Base-by-base conservation (phyloP, 2,113 vertebrate species). In the Apteryx owenii region DNA sequence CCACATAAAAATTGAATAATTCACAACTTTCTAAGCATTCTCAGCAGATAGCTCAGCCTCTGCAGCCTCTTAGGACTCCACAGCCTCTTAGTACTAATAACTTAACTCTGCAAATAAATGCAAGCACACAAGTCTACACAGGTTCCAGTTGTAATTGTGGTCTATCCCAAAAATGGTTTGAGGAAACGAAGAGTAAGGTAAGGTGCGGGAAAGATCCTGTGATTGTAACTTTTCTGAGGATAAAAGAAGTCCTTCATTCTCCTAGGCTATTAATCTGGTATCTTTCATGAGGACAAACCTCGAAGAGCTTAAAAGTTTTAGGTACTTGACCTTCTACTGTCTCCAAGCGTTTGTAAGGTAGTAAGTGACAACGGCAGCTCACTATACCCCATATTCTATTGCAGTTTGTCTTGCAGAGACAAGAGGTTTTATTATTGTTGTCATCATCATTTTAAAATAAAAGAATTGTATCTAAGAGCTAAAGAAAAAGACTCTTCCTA, bases 151-250 rank as follows among this genome's bases (percentile, higher is more conserved):
- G 54, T 94, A 95, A 96, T 94, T 95, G 95, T 91, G 94, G 94
- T 95, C 88, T 94, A 94, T 95, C 81, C 81, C 28, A 25, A 94
- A 95, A 97, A 97, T 83, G 91, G 96, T 97, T 97, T 89, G 79
- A 97, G 97, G 96, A 95, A 96, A 64, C 88, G 89, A 94, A 70
- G 85, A 97, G 82, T 71, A 97, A 88, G 31, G 81, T 25, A 95
- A 94, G 82, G 91, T 97, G 96, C 97, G 95, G 96, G 96, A 96
- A 97, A 97, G 91, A 96, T 95, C 89, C 91, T 17, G 3, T 77
- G 90, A 95, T 93, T 95, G 85, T 95, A 95, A 68, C 94, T 86
- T 89, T 88, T 90, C 79, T 93, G 93, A 94, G 82, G 92, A 89
- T 80, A 95, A 91, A 95, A 89, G n/a, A 86, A 94, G 70, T n/a